These are phyloP conservation scores for Lagodon rhomboides DNA, from an alignment of 2,797 vertebrate species.

Conservation along the genomic window DNA sequence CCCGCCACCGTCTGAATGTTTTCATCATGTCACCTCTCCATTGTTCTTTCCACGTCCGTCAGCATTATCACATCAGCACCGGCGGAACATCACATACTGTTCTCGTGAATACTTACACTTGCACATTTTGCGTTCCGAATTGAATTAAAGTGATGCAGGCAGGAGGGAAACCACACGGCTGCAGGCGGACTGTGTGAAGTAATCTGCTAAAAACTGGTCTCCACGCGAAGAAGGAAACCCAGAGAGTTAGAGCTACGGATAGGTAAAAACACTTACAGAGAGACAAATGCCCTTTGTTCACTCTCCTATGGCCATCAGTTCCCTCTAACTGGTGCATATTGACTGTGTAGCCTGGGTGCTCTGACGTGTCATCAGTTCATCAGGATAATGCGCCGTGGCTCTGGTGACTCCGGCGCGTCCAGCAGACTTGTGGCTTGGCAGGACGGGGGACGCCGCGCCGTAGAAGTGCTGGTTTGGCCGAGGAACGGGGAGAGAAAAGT, in stretches of 20 bases:
- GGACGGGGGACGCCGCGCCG: conserved; percentile 56
- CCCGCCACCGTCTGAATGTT: not conserved
- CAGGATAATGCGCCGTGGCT: conserved; percentile 51
- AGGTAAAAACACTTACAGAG: not conserved
- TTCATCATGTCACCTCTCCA: not conserved
- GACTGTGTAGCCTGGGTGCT: conserved; percentile 40
- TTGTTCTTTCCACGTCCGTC: not conserved
- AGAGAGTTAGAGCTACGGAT: not conserved
- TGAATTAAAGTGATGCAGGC: not conserved
- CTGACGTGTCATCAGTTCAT: conserved; percentile 60
- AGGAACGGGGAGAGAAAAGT: conserved; percentile 63
- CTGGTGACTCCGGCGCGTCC: conserved; percentile 53
- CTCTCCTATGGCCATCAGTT: conserved; percentile 6
- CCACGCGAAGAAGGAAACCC: conserved; percentile 12
- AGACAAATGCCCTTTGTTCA: conserved; percentile 17
- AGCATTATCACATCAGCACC: not conserved
- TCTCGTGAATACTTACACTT: not conserved
- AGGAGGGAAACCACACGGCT: conserved; percentile 21
- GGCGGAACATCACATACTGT: not conserved
- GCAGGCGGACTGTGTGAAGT: conserved; percentile 16
- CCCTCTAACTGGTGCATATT: conserved; percentile 21
- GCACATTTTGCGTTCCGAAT: not conserved
- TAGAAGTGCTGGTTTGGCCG: conserved; percentile 78
- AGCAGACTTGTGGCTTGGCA: conserved; percentile 74
- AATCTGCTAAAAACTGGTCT: conserved; percentile 13